These are phyloP conservation scores for Bruchidius siliquastri DNA, from an alignment of 2,888 invertebrate species.

Conservation along the genomic window DNA sequence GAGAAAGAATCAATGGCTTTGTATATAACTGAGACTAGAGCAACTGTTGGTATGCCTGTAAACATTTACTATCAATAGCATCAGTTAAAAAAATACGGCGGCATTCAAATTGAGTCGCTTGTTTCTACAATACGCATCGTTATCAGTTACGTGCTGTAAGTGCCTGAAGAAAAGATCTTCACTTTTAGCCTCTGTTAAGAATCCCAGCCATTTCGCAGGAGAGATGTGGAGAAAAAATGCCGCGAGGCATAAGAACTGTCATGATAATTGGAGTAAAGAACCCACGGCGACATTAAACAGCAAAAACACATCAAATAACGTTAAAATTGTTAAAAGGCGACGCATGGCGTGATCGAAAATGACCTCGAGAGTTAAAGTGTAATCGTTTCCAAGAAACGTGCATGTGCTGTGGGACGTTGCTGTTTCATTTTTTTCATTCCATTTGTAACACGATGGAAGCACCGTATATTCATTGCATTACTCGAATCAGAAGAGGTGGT, in stretches of 20 bases:
- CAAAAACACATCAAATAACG: conserved; percentile 6
- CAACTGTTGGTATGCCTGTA: too few relatives aligned
- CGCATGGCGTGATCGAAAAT: conserved; percentile 29
- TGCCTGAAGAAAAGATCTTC: background rate
- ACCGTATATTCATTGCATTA: background rate
- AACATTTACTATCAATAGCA: too few relatives aligned
- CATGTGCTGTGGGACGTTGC: conserved; percentile 27
- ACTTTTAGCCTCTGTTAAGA: background rate
- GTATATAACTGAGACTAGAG: too few relatives aligned
- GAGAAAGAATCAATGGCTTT: too few relatives aligned
- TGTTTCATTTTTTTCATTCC: background rate
- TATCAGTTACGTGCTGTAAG: background rate
- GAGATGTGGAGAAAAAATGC: background rate
- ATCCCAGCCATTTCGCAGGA: background rate
- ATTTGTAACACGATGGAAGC: background rate
- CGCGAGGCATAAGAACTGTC: background rate
- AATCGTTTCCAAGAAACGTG: conserved; percentile 33
- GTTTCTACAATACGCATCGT: too few relatives aligned
- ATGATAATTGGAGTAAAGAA: background rate
- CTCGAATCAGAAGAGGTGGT: too few relatives aligned
- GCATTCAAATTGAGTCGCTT: too few relatives aligned
- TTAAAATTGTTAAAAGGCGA: conserved; percentile 19
- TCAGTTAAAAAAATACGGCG: too few relatives aligned
- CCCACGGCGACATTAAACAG: background rate
- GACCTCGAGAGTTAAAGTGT: conserved; percentile 30